Base-by-base conservation (phyloP, 2,888 invertebrate species). In the Zaprionus lineosus region DNA sequence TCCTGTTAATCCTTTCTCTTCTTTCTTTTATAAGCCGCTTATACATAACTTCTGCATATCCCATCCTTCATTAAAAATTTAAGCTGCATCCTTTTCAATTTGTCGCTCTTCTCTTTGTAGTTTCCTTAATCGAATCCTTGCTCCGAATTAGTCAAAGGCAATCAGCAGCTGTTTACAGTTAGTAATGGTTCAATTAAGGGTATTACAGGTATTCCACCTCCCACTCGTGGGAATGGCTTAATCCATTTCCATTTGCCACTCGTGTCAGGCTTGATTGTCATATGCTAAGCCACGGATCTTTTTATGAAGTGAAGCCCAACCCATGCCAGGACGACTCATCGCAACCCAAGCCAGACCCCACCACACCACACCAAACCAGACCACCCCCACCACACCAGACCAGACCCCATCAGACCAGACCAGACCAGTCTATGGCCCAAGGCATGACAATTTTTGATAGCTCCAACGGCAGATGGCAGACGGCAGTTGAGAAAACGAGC, bases 401-500 rank as follows among this genome's bases (percentile, higher is more conserved):
- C n/a, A n/a, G n/a, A n/a, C n/a, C n/a, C n/a, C n/a, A n/a, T n/a
- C n/a, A n/a, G n/a, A n/a, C n/a, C n/a, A n/a, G n/a, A n/a, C 24
- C n/a, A n/a, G 24, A 3, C 24, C 6, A n/a, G 24, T 6, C 8
- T 4, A 24, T 8, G 24, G 24, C 21, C 4, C 24, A 24, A 8
- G 8, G 24, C 4, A n/a, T n/a, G 24, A 24, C 24, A 24, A 6
- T 24, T 24, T 24, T 24, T 24, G 21, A n/a, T 24, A 3, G 8
- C 24, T 24, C 8, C 24, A 24, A 3, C 8, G 24, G 6, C 24
- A 24, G 6, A 2, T 37, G 37, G 29, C 19, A 24, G n/a, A 11
- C 14, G 43, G 33, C 43, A 24, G 24, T 8, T 24, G 24, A 16
- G 31, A 56, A 41, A 33, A 47, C 43, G 16, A 48, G 76, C 59